Conservation (phyloP, 2,113 vertebrate genomes). For the Grantiella picta region DNA sequence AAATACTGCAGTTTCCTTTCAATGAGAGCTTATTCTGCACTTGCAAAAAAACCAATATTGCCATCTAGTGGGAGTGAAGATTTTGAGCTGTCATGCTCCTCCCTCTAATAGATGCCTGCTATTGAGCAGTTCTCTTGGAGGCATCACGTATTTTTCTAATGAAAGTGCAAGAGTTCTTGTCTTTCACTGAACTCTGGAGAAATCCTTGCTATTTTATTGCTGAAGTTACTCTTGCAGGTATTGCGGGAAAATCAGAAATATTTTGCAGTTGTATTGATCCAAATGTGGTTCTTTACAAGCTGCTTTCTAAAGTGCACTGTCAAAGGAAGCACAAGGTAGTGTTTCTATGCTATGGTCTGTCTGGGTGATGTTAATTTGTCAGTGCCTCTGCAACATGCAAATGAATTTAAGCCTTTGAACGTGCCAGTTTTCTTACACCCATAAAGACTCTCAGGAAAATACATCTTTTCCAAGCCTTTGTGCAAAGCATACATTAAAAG, state of each 20-base stretch:
- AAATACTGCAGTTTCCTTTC: not conserved
- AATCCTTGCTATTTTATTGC: not conserved
- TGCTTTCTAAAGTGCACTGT: not conserved
- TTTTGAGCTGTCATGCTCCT: conserved; percentile 39
- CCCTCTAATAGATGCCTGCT: not conserved
- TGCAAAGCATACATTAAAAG: not conserved
- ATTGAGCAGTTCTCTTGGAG: not conserved
- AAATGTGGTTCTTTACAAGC: not conserved
- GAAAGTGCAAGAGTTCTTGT: not conserved
- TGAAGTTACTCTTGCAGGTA: not conserved
- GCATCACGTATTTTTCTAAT: not conserved
- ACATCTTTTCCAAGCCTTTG: not conserved
- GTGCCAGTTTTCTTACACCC: not conserved
- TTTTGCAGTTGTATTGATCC: not conserved
- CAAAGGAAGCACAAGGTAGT: not conserved
- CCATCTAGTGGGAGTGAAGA: conserved; percentile 71
- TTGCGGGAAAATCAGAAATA: not conserved
- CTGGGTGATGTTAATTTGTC: not conserved
- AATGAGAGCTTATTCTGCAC: not conserved
- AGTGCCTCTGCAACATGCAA: not conserved
- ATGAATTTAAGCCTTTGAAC: not conserved
- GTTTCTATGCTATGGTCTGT: not conserved
- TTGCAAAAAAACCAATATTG: conserved; percentile 67
- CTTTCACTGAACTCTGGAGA: too few relatives aligned
- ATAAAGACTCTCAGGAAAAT: not conserved